phyloP scores from a whole-genome alignment of 2,797 vertebrate species.

The Acrossocheilus wenchowensis region DNA sequence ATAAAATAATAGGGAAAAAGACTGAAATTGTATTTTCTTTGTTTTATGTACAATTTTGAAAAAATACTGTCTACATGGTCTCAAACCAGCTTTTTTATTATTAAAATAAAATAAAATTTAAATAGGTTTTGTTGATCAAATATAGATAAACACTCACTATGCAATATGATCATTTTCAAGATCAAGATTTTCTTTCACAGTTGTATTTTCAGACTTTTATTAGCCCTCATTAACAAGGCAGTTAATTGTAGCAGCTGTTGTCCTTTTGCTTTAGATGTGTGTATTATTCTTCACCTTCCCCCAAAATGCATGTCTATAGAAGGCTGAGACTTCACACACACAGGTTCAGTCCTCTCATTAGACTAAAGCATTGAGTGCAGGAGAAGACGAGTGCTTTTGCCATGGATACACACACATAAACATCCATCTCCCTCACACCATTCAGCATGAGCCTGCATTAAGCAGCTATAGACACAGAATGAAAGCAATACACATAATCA shows the following conservation, averaged over 20 bases:
- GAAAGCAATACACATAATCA: conserved; percentile 43
- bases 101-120: background rate
- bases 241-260: conserved; percentile 6
- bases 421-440: conserved; percentile 93
- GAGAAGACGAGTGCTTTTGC: conserved; percentile 39
- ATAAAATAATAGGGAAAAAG: background rate
- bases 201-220: conserved; percentile 3
- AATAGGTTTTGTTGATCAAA: background rate
- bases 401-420: conserved; percentile 86
- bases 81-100: background rate
- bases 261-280: conserved; percentile 58
- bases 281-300: conserved; percentile 9
- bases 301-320: background rate
- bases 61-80: background rate
- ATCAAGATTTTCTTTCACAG: background rate
- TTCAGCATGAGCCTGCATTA: conserved; percentile 77
- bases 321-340: conserved; percentile 66
- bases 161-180: background rate
- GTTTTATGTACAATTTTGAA: no score
- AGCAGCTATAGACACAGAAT: conserved; percentile 36
- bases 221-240: background rate
- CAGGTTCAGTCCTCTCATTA: conserved; percentile 95
- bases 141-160: background rate
- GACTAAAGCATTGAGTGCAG: conserved; percentile 95
- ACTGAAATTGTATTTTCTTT: background rate